These are phyloP conservation scores for Pavo muticus DNA, from an alignment of 2,113 vertebrate species.

Conservation along the genomic window DNA sequence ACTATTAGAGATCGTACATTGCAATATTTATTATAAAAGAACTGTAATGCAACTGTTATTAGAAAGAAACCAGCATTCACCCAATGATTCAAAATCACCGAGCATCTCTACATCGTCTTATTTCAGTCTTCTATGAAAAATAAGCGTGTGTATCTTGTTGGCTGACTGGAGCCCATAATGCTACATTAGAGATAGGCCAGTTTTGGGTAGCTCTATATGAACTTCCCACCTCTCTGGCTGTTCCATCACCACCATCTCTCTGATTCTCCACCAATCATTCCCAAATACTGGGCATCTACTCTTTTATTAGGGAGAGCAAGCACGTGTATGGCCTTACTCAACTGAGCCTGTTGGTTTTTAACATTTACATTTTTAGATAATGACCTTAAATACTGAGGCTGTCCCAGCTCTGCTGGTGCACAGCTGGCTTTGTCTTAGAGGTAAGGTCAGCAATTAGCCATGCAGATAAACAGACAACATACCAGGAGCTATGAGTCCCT, in stretches of 20 bases:
- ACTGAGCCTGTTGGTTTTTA: background rate
- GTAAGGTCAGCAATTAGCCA: no score
- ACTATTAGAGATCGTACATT: accelerated
- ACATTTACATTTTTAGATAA: background rate
- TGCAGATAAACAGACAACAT: no score
- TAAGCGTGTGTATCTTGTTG: background rate
- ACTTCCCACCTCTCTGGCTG: background rate
- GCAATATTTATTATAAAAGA: accelerated
- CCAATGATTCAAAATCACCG: background rate
- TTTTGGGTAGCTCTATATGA: background rate
- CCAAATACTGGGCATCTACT: background rate
- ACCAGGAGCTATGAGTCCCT: background rate
- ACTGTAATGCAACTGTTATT: accelerated
- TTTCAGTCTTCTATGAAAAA: background rate
- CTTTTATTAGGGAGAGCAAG: background rate
- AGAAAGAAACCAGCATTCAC: background rate
- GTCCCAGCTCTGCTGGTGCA: background rate
- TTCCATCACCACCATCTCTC: background rate
- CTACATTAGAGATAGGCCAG: background rate
- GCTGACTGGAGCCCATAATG: background rate
- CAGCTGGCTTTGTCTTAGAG: background rate
- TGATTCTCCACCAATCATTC: background rate
- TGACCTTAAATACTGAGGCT: background rate
- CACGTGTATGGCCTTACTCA: accelerated
- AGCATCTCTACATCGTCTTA: background rate